Evolutionary conservation across 2,888 invertebrate genomes (phyloP).

Genomic region (Idaea straminata): DNA sequence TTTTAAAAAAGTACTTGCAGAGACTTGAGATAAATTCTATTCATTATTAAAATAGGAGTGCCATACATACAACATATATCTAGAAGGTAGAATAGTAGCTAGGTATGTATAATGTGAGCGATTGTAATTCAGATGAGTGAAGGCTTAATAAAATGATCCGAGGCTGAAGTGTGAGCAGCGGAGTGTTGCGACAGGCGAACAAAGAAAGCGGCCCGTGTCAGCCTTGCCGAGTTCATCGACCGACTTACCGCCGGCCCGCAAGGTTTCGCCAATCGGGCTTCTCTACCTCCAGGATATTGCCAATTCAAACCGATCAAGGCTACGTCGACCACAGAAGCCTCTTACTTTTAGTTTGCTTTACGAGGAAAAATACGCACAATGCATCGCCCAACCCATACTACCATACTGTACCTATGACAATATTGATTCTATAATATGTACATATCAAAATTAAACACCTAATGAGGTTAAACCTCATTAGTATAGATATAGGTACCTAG

Average conservation of each 20-base stretch:
- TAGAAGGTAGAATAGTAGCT: constrained; percentile 30
- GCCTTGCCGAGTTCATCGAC: constrained; percentile 78
- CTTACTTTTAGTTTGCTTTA: constrained; percentile 65
- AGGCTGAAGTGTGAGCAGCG: constrained; percentile 53
- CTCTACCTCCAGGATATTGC: constrained; percentile 79
- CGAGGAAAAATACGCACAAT: constrained; percentile 45
- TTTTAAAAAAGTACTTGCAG: too few relatives aligned
- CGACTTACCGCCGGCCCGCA: constrained; percentile 78
- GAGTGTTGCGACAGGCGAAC: constrained; percentile 71
- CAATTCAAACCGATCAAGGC: constrained; percentile 77
- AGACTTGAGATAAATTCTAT: too few relatives aligned
- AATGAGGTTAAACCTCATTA: not conserved
- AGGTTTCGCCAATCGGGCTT: constrained; percentile 79
- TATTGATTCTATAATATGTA: not conserved
- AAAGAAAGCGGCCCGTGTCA: constrained; percentile 75
- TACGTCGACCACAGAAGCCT: constrained; percentile 58
- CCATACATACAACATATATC: not conserved
- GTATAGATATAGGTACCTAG: not conserved
- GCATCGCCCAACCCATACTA: constrained; percentile 25
- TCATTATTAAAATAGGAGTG: too few relatives aligned
- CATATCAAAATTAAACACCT: not conserved
- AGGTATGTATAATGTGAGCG: constrained; percentile 32
- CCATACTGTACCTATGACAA: not conserved
- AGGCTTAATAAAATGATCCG: constrained; percentile 71
- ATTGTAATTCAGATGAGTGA: constrained; percentile 67